Evolutionary conservation across 2,113 vertebrate species (phyloP).

Genomic region (Chionis minor): DNA sequence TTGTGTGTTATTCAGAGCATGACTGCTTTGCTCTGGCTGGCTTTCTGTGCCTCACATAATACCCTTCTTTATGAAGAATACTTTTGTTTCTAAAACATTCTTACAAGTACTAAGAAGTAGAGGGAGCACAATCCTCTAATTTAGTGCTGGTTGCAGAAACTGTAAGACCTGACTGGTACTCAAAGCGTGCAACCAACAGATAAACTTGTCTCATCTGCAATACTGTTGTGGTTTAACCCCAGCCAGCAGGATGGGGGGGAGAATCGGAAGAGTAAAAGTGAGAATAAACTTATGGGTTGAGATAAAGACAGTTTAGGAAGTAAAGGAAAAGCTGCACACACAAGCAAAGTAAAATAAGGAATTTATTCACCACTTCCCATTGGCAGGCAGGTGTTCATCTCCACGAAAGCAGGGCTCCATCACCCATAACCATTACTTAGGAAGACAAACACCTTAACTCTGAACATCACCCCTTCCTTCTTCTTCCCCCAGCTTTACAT

Average conservation of each 20-base stretch:
- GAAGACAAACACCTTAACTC: neutral
- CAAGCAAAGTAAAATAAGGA: neutral
- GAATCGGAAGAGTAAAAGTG: neutral
- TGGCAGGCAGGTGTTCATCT: neutral
- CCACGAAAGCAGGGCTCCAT: neutral
- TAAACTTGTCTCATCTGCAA: neutral
- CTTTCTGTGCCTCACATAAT: neutral
- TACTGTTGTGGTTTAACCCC: neutral
- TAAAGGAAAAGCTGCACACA: neutral
- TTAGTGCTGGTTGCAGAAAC: neutral
- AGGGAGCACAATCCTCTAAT: neutral
- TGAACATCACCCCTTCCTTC: neutral
- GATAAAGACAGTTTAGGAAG: too few species aligned
- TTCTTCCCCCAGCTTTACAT: neutral
- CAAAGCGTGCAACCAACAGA: neutral
- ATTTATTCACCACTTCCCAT: neutral
- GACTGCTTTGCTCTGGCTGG: neutral
- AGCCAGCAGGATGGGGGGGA: neutral
- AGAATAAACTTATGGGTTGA: neutral
- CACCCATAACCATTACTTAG: neutral
- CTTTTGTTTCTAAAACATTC: neutral
- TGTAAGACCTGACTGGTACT: neutral
- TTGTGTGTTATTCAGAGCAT: conserved; percentile 7
- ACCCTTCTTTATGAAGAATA: neutral
- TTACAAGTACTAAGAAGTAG: neutral